These are phyloP conservation scores for Cinara cedri DNA, from an alignment of 2,888 invertebrate species.

Conservation along the genomic window DNA sequence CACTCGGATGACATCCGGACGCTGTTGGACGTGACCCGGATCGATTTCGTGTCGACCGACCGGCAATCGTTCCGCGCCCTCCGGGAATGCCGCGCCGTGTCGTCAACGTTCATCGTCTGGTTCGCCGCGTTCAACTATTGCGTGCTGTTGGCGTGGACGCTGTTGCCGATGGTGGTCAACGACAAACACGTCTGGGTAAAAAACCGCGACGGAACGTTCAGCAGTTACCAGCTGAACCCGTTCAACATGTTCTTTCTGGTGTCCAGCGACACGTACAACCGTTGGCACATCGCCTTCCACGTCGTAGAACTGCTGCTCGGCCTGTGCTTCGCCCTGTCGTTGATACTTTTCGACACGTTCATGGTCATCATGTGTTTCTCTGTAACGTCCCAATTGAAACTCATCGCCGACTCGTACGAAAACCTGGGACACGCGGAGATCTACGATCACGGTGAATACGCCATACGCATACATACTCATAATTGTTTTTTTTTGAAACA, in stretches of 20 bases:
- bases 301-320: not conserved
- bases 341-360: conserved; percentile 25
- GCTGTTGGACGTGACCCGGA: not conserved
- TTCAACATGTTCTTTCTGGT: conserved; percentile 26
- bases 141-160: conserved; percentile 10
- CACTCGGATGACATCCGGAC: not conserved
- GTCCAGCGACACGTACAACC: conserved; percentile 23
- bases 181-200: not conserved
- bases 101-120: not conserved
- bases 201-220: conserved; percentile 6
- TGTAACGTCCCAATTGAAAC: not conserved
- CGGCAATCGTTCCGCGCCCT: not conserved
- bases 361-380: conserved; percentile 5
- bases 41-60: not conserved
- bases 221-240: not conserved
- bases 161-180: not conserved
- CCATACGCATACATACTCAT: too few relatives aligned
- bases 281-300: not conserved
- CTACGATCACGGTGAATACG: not conserved
- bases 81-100: not conserved
- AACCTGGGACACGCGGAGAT: not conserved
- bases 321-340: not conserved
- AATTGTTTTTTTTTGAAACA: too few relatives aligned
- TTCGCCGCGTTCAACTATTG: not conserved
- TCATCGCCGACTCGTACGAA: not conserved